Conservation (phyloP, 2,113 vertebrate genomes). For the Phalacrocorax aristotelis region DNA sequence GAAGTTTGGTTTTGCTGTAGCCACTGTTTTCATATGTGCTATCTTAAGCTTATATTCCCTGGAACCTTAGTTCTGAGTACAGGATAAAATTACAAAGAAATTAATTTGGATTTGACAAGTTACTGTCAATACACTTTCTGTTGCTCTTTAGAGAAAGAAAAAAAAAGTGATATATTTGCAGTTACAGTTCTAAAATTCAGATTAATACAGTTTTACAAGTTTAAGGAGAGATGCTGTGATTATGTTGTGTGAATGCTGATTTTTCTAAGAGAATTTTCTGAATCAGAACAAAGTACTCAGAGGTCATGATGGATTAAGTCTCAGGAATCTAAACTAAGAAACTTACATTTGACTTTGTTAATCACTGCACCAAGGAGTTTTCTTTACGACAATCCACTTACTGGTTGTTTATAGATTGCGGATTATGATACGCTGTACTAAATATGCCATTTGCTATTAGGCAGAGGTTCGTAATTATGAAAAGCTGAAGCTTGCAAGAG, state of each 20-base stretch:
- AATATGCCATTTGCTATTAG: neutral
- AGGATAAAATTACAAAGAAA: neutral
- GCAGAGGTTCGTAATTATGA: neutral
- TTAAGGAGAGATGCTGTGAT: neutral
- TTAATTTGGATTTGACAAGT: neutral
- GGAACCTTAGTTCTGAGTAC: neutral
- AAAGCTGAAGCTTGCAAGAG: neutral
- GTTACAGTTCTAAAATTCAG: neutral
- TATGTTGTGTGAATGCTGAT: neutral
- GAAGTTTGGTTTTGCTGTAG: neutral
- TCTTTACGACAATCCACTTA: neutral
- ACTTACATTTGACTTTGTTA: slow-evolving; percentile 7
- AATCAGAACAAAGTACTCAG: slow-evolving; percentile 5
- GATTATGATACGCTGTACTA: neutral
- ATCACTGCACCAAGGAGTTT: neutral
- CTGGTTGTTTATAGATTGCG: neutral
- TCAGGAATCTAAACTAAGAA: slow-evolving; percentile 9
- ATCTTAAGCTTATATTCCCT: neutral
- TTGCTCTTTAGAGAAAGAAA: neutral
- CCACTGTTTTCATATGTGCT: neutral
- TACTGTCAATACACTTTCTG: neutral
- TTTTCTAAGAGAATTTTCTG: neutral
- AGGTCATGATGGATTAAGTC: slow-evolving; percentile 6
- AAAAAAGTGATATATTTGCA: neutral
- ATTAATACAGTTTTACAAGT: neutral